Percentiles rank a stretch among this genome's conserved stretches.
Evolutionary conservation across 2,113 vertebrate species (phyloP).

Genomic region (Apteryx owenii): DNA sequence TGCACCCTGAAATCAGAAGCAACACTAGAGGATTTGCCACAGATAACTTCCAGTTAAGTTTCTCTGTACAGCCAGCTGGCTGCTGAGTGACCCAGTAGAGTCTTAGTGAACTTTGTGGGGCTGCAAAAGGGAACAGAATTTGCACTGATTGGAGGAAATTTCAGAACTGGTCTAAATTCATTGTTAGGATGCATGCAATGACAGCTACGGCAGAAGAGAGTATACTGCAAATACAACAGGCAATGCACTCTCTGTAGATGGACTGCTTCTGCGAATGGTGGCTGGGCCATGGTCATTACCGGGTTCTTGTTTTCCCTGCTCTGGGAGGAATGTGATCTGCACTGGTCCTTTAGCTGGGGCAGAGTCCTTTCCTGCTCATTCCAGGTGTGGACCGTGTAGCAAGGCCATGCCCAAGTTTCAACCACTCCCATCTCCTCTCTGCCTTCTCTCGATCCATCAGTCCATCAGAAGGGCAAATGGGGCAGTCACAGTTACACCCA

Average conservation of each 20-base stretch:
- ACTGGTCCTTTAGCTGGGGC: not conserved
- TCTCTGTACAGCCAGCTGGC: not conserved
- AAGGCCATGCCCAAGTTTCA: not conserved
- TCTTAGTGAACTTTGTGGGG: not conserved
- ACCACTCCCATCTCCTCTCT: not conserved
- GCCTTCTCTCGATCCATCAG: not conserved
- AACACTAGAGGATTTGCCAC: not conserved
- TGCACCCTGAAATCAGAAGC: not conserved
- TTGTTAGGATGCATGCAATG: rapidly evolving
- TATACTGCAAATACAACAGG: not conserved
- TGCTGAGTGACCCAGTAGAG: not conserved
- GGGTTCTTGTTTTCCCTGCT: not conserved
- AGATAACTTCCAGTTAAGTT: not conserved
- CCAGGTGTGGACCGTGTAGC: no score
- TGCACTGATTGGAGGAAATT: not conserved
- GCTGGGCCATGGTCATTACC: not conserved
- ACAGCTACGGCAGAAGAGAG: rapidly evolving
- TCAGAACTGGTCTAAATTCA: not conserved
- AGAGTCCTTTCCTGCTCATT: not conserved
- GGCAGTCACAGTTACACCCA: not conserved
- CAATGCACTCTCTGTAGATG: not conserved
- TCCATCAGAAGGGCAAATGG: not conserved
- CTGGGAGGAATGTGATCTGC: not conserved
- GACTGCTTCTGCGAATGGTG: not conserved
- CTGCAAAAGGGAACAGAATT: not conserved